Evolutionary conservation across 2,113 vertebrate species (phyloP).

Genomic region (Podarcis raffonei): DNA sequence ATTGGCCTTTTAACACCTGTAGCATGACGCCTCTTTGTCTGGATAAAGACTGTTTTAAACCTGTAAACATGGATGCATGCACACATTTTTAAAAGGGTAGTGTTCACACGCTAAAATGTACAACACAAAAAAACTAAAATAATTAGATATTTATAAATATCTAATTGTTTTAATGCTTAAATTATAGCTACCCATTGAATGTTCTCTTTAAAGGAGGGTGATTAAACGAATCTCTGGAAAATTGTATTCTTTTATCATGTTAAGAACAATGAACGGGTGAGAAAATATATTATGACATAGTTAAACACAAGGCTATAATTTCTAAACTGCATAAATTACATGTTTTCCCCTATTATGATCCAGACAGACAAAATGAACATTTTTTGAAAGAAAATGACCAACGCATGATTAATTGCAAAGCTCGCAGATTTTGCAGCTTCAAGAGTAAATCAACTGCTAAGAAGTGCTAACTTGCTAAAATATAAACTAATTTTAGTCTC

Average conservation of each 20-base stretch:
- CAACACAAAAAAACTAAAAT: neutral
- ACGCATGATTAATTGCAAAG: slow-evolving; percentile 79
- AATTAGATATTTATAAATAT: neutral
- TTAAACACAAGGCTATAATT: slow-evolving; percentile 79
- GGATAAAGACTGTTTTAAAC: neutral
- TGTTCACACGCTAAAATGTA: neutral
- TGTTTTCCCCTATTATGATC: slow-evolving; percentile 80
- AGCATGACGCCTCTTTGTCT: neutral
- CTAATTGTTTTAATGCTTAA: neutral
- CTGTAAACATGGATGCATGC: neutral
- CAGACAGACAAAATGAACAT: slow-evolving; percentile 75
- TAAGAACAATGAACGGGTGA: slow-evolving; percentile 66
- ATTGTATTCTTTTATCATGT: slow-evolving; percentile 41
- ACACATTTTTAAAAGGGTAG: neutral
- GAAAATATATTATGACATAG: slow-evolving; percentile 73
- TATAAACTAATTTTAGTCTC: slow-evolving; percentile 89
- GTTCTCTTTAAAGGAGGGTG: slow-evolving; percentile 22
- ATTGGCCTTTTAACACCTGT: rapidly evolving
- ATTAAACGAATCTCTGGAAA: slow-evolving; percentile 60
- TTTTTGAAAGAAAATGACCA: slow-evolving; percentile 67
- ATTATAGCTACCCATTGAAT: slow-evolving; percentile 23
- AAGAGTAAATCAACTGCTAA: slow-evolving; percentile 85
- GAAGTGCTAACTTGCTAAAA: slow-evolving; percentile 90
- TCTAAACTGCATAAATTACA: slow-evolving; percentile 81
- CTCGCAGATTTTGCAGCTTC: slow-evolving; percentile 85